Evolutionary conservation across 2,113 vertebrate genomes (phyloP).

Genomic region (Glaucomys volans): DNA sequence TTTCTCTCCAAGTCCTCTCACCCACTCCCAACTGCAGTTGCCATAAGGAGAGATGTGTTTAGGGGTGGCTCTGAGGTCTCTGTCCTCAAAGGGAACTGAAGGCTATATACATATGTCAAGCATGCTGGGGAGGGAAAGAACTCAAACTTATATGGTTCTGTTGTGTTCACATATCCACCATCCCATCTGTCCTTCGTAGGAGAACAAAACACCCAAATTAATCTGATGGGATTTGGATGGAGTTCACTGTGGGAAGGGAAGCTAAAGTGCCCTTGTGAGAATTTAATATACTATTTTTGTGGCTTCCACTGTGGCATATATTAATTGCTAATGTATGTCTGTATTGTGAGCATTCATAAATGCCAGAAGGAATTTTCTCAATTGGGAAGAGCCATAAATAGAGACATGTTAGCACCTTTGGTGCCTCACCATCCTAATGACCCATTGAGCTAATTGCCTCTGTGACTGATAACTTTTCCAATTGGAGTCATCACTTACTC

Average conservation of each 20-base stretch:
- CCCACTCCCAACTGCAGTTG: fast-evolving
- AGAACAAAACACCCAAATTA: neutral
- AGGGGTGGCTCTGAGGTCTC: neutral
- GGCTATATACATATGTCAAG: neutral
- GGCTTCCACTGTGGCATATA: neutral
- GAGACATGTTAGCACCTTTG: neutral
- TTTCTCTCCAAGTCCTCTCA: neutral
- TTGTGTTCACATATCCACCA: neutral
- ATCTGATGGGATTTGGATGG: neutral
- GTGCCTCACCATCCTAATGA: neutral
- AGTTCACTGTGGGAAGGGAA: neutral
- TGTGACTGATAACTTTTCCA: neutral
- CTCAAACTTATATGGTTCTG: neutral
- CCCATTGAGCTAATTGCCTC: neutral
- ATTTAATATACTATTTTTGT: neutral
- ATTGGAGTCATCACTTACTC: neutral
- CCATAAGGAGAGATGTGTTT: neutral
- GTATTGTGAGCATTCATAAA: neutral
- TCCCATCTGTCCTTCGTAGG: neutral
- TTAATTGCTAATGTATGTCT: neutral
- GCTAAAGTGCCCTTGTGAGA: neutral
- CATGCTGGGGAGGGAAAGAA: neutral
- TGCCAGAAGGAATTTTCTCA: neutral
- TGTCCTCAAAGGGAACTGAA: neutral
- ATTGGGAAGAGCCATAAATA: neutral